Percentiles rank a stretch among this genome's conserved stretches.
phyloP scores from a whole-genome alignment of 2,113 vertebrate genomes.

The Otis tarda region DNA sequence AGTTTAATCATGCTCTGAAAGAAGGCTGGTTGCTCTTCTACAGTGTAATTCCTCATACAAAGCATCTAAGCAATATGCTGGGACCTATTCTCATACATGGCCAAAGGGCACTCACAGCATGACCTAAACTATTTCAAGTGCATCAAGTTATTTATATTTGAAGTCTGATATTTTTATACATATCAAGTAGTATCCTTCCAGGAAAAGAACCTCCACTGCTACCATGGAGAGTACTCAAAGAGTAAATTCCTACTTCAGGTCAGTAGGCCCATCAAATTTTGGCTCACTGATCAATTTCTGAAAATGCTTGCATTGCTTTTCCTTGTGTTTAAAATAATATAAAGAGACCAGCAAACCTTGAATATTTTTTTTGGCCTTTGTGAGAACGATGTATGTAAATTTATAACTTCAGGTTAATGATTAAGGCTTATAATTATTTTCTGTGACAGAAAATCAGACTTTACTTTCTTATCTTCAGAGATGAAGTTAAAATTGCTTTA shows the following conservation, averaged over 20 bases:
- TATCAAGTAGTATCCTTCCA: not conserved
- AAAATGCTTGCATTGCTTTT: not conserved
- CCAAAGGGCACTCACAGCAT: not conserved
- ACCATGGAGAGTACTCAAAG: not conserved
- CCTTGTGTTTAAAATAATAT: not conserved
- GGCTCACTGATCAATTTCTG: not conserved
- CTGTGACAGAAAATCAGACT: not conserved
- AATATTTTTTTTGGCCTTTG: not conserved
- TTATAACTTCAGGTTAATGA: not conserved
- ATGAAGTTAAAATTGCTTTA: conserved; percentile 21
- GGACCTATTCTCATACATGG: not conserved
- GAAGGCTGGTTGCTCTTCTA: not conserved
- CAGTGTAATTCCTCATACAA: not conserved
- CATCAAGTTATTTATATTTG: not conserved
- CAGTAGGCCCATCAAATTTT: not conserved
- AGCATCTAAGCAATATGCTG: not conserved
- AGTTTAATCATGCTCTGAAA: not conserved
- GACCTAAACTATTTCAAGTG: not conserved
- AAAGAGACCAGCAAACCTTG: not conserved
- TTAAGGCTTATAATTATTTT: conserved; percentile 6
- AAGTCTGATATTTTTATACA: not conserved
- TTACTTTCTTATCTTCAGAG: conserved; percentile 13
- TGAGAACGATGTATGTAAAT: not conserved
- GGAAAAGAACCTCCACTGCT: not conserved
- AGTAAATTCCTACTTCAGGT: not conserved